Evolutionary conservation across 2,113 vertebrate species (phyloP), one percentile per base, ranked within the genome.

Genomic region (Sceloporus undulatus): DNA sequence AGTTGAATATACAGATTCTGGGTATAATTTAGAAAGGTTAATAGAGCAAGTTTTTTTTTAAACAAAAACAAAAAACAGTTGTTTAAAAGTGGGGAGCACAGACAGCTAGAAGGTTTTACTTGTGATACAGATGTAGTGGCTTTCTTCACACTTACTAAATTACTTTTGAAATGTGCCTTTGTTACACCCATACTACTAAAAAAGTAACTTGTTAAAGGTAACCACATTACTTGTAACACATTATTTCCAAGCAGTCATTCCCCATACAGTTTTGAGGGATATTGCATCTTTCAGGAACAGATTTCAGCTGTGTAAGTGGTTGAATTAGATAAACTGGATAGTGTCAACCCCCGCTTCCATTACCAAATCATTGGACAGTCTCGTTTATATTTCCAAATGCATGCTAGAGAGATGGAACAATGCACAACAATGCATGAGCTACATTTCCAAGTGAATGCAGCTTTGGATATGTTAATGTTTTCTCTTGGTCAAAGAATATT

Each of bases 401-500:
- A 9, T 40, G 5, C 34, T 62, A 62, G 34, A 62, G 73, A 81
- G 10, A 73, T 54, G 19, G 23, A 76, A 62, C 9, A 62, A n/a
- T 18, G 13, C 25, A 86, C 68, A 79, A 8, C 85, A 68, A 52
- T 66, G 54, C 25, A 25, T 21, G 19, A 38, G 42, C 40, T 88
- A n/a, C 21, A 92, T 88, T 79, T 9, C 68, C 2, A 48, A 23
- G 54, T 85, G 21, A 52, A 83, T 9, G 48, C 8, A 14, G 68
- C 3, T 84, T 9, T 27, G n/a, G 21, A 38, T 9, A 82, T 56
- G 56, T 65, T 74, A 29, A 83, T 68, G 2, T 83, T 23, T 84
- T 6, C 83, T n/a, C 56, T 68, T 21, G 29, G n/a, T 40, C 59
- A 79, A 70, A 79, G 52, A 88, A 42, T 90, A 84, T 82, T 23